phyloP scores from a whole-genome alignment of 2,888 invertebrate species.

The Scaeva pyrastri region DNA sequence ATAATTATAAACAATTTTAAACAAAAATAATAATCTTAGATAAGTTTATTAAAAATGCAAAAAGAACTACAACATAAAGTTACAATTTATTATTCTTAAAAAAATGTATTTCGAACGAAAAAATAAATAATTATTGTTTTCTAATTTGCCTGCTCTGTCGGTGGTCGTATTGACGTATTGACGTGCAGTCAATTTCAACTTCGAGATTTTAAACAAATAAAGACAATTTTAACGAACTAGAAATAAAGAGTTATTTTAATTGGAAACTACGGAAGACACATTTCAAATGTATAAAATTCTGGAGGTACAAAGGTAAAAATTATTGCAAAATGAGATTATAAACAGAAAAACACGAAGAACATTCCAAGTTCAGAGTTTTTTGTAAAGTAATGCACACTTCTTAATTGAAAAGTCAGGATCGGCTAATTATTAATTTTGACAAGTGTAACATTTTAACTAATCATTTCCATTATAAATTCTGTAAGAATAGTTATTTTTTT shows the following conservation, averaged over 20 bases:
- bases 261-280: background rate
- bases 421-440: no score
- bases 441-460: no score
- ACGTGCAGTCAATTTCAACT: constrained; percentile 41
- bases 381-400: no score
- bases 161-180: constrained; percentile 25
- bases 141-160: constrained; percentile 33
- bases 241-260: constrained; percentile 22
- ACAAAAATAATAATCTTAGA: constrained; percentile 53
- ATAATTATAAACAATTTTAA: constrained; percentile 60
- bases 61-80: constrained; percentile 22
- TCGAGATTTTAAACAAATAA: constrained; percentile 70
- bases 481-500: no score
- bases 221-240: constrained; percentile 70
- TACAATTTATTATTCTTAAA: constrained; percentile 33
- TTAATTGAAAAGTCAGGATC: no score
- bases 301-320: no score
- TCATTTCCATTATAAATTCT: no score
- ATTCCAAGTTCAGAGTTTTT: no score
- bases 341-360: no score
- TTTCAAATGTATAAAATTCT: no score
- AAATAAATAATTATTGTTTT: constrained; percentile 5
- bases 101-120: constrained; percentile 59
- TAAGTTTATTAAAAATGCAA: constrained; percentile 67
- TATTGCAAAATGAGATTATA: no score